Conservation (phyloP, 2,888 invertebrate genomes). For the Sinohyriopsis cumingii region DNA sequence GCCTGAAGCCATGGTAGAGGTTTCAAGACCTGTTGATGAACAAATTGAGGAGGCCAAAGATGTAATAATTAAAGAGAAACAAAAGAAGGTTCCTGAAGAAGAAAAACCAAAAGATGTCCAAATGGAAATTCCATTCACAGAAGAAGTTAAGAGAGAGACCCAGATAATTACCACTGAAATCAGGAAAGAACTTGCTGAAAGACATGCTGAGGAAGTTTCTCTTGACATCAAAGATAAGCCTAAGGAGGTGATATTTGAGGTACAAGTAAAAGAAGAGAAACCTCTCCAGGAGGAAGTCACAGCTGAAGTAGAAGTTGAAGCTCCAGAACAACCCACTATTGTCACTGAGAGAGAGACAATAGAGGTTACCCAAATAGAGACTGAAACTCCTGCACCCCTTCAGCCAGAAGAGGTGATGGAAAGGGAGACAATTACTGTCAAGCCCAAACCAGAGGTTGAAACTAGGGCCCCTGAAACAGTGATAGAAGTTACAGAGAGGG, state of each 20-base stretch:
- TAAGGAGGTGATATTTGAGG: constrained; percentile 30
- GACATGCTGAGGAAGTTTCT: constrained; percentile 21
- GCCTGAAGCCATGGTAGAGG: constrained; percentile 28
- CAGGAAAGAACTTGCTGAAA: constrained; percentile 10
- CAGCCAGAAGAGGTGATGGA: constrained; percentile 40
- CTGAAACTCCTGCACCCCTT: constrained; percentile 34
- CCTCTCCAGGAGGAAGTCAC: constrained; percentile 7
- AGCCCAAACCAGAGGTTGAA: constrained; percentile 34
- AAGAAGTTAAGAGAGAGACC: not conserved
- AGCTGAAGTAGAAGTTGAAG: constrained; percentile 38
- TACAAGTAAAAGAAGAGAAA: constrained; percentile 14
- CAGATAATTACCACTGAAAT: constrained; percentile 6
- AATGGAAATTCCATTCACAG: not conserved
- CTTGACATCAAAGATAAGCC: constrained; percentile 20
- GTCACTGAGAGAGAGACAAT: constrained; percentile 20
- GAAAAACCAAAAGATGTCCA: constrained; percentile 19
- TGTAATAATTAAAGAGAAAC: constrained; percentile 41
- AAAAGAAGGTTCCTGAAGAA: constrained; percentile 28
- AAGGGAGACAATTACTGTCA: constrained; percentile 34
- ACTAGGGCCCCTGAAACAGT: constrained; percentile 46
- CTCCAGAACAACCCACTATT: constrained; percentile 33
- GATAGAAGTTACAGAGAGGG: constrained; percentile 40
- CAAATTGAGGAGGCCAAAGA: constrained; percentile 50
- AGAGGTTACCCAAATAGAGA: constrained; percentile 26
- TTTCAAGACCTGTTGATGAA: constrained; percentile 52